Evolutionary conservation across 2,888 invertebrate species (phyloP).

Genomic region (Pandemis cinnamomeana): DNA sequence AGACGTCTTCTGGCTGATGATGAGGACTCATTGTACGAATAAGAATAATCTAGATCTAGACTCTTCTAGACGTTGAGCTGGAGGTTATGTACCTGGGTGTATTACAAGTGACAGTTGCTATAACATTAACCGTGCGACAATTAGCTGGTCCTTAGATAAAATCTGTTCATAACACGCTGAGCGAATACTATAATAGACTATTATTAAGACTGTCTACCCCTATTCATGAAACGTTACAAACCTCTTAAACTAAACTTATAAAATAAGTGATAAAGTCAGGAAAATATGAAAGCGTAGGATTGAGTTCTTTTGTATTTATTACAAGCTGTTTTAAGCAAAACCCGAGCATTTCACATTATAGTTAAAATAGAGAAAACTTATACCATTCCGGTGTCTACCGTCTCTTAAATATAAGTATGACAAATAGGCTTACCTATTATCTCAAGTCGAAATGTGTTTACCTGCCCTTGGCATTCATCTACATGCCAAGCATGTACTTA

Average conservation of each 20-base stretch:
- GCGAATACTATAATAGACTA: neutral
- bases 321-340: too few relatives aligned
- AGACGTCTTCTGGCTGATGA: too few relatives aligned
- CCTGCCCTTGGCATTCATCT: neutral
- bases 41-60: too few relatives aligned
- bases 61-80: too few relatives aligned
- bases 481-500: neutral
- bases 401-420: too few relatives aligned
- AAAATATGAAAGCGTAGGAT: too few relatives aligned
- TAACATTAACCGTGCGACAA: neutral
- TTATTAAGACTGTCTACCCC: neutral
- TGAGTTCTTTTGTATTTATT: neutral
- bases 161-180: conserved; percentile 9
- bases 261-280: neutral
- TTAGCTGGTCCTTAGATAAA: neutral
- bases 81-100: neutral
- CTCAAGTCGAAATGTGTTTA: neutral
- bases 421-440: neutral
- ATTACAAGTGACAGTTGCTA: neutral
- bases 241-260: neutral
- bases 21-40: too few relatives aligned
- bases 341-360: too few relatives aligned
- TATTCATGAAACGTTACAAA: too few relatives aligned
- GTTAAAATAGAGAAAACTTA: too few relatives aligned
- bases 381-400: too few relatives aligned